A percentile compares a stretch with the other conserved stretches of the same genome.
phyloP scores from a whole-genome alignment of 2,113 vertebrate species.

The Silurus glanis region DNA sequence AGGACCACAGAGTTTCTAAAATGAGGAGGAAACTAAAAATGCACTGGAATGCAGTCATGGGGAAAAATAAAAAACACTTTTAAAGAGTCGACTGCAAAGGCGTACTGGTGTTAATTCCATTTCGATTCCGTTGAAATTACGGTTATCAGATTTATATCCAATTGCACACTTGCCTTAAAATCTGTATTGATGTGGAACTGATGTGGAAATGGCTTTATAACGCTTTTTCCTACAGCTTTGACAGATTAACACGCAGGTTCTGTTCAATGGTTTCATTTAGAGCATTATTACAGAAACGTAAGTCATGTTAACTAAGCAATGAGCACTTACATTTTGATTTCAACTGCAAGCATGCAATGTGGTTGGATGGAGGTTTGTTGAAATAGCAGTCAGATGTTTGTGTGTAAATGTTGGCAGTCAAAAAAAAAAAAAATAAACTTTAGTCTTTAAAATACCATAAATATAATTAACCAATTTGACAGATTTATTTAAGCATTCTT shows the following conservation, averaged over 20 bases:
- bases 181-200: no score
- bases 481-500: background rate
- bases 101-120: background rate
- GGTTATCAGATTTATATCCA: background rate
- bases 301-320: background rate
- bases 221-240: background rate
- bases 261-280: background rate
- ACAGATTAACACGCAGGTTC: background rate
- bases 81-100: background rate
- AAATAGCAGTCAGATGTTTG: background rate
- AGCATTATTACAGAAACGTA: background rate
- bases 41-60: background rate
- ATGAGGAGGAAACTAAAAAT: constrained; percentile 17
- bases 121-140: background rate
- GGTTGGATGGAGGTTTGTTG: background rate
- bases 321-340: background rate
- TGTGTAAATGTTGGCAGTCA: background rate
- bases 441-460: background rate
- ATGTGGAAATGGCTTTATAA: background rate
- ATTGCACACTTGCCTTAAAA: background rate
- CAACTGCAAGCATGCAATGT: background rate
- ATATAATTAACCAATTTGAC: background rate
- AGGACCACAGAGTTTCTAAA: constrained; percentile 29
- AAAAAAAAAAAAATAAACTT: background rate
- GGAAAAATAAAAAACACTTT: background rate